A percentile compares a stretch with the other conserved stretches of the same genome.
Conservation (phyloP, 2,797 vertebrate species). For the Dendrocincla tyrannina region DNA sequence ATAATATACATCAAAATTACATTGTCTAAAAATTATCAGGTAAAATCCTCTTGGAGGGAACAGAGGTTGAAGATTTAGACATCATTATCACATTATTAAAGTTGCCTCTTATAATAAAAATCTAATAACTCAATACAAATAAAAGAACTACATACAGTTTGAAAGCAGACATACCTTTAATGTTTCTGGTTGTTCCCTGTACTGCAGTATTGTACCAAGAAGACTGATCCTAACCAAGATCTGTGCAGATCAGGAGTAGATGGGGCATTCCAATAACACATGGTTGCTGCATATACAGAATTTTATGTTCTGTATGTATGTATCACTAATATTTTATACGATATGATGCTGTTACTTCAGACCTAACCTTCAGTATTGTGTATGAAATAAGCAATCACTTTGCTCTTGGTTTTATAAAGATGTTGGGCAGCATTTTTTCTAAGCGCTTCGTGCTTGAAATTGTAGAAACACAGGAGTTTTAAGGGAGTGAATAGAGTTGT, state of each 20-base stretch:
- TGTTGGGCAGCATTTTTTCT: not conserved
- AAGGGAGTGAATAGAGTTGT: not conserved
- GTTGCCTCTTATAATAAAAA: not conserved
- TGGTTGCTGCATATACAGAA: not conserved
- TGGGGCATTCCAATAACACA: not conserved
- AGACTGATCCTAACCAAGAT: too few species aligned
- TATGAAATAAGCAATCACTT: not conserved
- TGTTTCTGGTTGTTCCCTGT: not conserved
- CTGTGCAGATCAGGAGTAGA: rapidly evolving
- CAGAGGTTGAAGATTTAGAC: not conserved
- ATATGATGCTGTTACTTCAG: not conserved
- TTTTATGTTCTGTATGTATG: not conserved
- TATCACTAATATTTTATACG: rapidly evolving
- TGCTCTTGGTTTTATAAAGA: not conserved
- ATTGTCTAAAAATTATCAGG: not conserved
- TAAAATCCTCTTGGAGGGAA: not conserved
- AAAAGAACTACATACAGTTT: not conserved
- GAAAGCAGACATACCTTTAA: not conserved
- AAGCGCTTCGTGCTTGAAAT: not conserved
- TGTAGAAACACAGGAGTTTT: not conserved
- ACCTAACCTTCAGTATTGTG: not conserved
- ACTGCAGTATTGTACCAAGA: not conserved
- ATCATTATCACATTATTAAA: not conserved
- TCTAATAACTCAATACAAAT: not conserved
- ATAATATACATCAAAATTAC: not conserved